Percentiles rank a stretch among this genome's conserved stretches.
phyloP scores from a whole-genome alignment of 2,113 vertebrate species.

The Solea solea region DNA sequence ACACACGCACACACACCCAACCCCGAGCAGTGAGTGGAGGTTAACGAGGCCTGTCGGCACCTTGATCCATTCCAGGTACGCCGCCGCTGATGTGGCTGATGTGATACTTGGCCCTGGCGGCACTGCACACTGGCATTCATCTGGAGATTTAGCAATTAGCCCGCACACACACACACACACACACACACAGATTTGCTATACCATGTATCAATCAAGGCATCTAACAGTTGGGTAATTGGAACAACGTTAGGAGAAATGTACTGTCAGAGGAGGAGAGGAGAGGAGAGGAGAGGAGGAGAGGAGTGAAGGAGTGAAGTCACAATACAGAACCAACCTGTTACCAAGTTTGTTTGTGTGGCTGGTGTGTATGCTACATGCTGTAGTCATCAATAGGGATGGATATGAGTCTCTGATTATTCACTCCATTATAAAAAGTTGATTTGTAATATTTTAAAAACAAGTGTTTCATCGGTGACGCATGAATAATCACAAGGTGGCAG shows the following conservation, averaged over 20 bases:
- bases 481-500: too few species aligned
- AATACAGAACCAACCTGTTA: neutral
- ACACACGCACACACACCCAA: slow-evolving; percentile 27
- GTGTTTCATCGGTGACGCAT: too few species aligned
- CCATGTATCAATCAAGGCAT: slow-evolving; percentile 75
- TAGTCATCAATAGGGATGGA: too few species aligned
- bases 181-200: slow-evolving; percentile 29
- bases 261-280: slow-evolving; percentile 42
- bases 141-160: slow-evolving; percentile 76
- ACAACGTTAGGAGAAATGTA: slow-evolving; percentile 56
- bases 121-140: slow-evolving; percentile 62
- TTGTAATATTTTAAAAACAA: too few species aligned
- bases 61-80: slow-evolving; percentile 56
- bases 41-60: slow-evolving; percentile 58
- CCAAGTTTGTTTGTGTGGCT: neutral
- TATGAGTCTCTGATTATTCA: too few species aligned
- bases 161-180: slow-evolving; percentile 38
- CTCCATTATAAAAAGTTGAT: too few species aligned
- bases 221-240: slow-evolving; percentile 70
- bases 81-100: slow-evolving; percentile 40
- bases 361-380: neutral
- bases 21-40: slow-evolving; percentile 30
- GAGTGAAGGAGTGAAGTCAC: slow-evolving; percentile 1
- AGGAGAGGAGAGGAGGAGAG: neutral
- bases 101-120: slow-evolving; percentile 39